Base-by-base conservation (phyloP, 1,140 invertebrate genomes). In the Episyrphus balteatus region DNA sequence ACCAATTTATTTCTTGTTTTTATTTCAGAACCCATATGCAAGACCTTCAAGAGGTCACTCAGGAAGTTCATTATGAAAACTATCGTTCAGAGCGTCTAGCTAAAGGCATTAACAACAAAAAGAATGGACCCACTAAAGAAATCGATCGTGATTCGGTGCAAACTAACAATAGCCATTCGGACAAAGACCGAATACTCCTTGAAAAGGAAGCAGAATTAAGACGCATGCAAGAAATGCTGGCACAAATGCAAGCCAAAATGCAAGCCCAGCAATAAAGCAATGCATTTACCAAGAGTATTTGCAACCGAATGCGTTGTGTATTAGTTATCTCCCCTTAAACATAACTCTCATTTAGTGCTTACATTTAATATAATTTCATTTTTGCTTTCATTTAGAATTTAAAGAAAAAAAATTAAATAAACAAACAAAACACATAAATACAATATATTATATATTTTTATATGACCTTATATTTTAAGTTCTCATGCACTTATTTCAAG, bases 11-110 rank as follows among this genome's bases (percentile, higher is more conserved):
- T 26, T 8, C 30, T 19, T 17, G 7, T 26, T 32, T 8, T 21
- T 13, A 51, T 70, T 73, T n/a, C 57, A 87, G 85, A 46, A 92
- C 90, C 9, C 91, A 96, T 63, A 91, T 97, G 87, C 91, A 95
- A 71, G 92, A 96, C 72, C 71, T 96, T 39, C 92, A 96, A 68
- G 92, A 96, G 70, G 89, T 94, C 5, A 96, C 92, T 0, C 86
- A 92, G 59, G 88, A 93, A 69, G 90, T 96, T 15, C 92, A 96
- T 72, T 97, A 97, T 68, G 93, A 97, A 73, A 97, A 96, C 71
- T 97, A 94, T 66, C 78, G 92, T 46, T 88, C 87, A 14, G 87
- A 92, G 64, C 76, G 86, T 57, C 70, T 92, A 48, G 88, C 84
- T 14, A 85, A 88, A 69, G 85, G 83, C 50, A 83, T 80, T 19